Evolutionary conservation across 2,113 vertebrate genomes (phyloP), one percentile per base, ranked within the genome.

Genomic region (Takifugu bimaculatus): DNA sequence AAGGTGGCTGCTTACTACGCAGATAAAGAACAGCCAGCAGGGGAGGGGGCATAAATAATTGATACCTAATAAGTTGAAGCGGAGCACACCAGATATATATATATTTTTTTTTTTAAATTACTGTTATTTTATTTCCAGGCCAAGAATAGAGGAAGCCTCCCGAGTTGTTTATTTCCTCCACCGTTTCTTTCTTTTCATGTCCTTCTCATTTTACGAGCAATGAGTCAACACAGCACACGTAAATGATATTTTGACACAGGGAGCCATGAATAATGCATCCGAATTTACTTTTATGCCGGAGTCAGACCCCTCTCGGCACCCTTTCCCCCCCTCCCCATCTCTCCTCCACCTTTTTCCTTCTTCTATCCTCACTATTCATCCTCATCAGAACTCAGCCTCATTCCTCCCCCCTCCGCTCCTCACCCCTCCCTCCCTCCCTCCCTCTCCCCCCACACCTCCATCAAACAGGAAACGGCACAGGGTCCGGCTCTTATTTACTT

Each of bases 211-310:
- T 89, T 88, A 89, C 81, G 79, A 87, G 77, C 83, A 82, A 85
- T 87, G 85, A 87, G 87, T 89, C 87, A 89, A 90, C 88, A 88
- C 83, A 83, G 85, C 83, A 84, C 85, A 88, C 82, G 78, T 88
- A 88, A 90, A 88, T 88, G 85, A 88, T 88, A 87, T 89, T 89
- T 89, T 88, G 87, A 90, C 88, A 88, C 83, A 87, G 81, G 84
- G 83, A 79, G 65, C 72, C 84, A 87, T 90, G 87, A 88, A 90
- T 88, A 87, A 88, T 90, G 84, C 79, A 90, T 87, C 82, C 78
- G 78, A 89, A 88, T 89, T 87, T 88, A 90, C 87, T 88, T 89
- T 87, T 88, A 88, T 88, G 87, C 85, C 68, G 70, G 83, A 85
- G 83, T 85, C 82, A 84, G 84, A 85, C 81, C 85, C 72, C 72